These are phyloP conservation scores for Hemicordylus capensis DNA, from an alignment of 2,113 vertebrate genomes.

Conservation along the genomic window DNA sequence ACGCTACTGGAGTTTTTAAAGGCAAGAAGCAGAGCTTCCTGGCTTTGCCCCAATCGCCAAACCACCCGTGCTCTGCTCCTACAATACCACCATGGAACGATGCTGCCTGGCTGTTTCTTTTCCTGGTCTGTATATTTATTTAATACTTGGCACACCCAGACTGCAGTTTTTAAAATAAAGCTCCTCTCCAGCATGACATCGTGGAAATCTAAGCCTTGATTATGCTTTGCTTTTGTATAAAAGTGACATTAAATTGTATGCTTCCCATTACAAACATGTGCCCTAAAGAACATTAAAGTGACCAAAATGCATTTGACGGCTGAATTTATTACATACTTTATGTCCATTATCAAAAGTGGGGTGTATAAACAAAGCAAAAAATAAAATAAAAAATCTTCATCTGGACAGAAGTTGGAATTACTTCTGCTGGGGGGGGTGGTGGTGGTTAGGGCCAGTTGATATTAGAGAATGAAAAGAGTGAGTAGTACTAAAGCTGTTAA, in stretches of 20 bases:
- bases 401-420: neutral
- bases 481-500: too few relatives aligned
- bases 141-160: neutral
- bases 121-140: neutral
- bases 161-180: neutral
- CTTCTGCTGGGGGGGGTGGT: too few relatives aligned
- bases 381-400: neutral
- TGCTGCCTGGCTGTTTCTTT: neutral
- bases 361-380: neutral
- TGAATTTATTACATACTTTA: neutral
- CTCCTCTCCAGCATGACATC: neutral
- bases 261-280: neutral
- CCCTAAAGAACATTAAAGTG: neutral
- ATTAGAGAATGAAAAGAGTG: too few relatives aligned
- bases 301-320: neutral
- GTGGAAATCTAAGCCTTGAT: neutral
- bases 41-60: too few relatives aligned
- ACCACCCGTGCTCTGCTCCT: neutral
- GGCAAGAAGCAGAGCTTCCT: neutral
- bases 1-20: neutral
- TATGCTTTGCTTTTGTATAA: neutral
- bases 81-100: neutral
- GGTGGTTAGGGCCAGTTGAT: too few relatives aligned
- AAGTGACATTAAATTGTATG: neutral
- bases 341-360: neutral